A percentile compares a stretch with the other conserved stretches of the same genome.
These are phyloP conservation scores for Cerastoderma edule DNA, from an alignment of 2,888 invertebrate species.

Conservation along the genomic window DNA sequence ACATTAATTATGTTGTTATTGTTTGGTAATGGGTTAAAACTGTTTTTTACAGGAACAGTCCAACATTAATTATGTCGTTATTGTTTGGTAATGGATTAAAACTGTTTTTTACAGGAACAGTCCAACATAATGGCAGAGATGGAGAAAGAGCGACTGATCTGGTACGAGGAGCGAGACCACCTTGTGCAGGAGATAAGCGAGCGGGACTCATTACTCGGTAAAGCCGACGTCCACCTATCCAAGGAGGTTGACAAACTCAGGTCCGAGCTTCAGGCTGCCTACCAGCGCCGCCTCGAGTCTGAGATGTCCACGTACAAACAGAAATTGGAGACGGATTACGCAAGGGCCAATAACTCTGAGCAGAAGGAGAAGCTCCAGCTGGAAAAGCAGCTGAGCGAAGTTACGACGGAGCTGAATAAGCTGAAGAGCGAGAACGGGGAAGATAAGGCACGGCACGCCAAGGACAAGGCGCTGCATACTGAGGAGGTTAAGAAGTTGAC, in stretches of 20 bases:
- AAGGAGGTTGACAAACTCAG: conserved; percentile 68
- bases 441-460: conserved; percentile 19
- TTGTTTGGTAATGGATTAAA: no score
- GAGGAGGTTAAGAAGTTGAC: conserved; percentile 49
- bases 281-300: conserved; percentile 62
- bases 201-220: conserved; percentile 65
- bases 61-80: no score
- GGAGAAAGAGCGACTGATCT: conserved; percentile 54
- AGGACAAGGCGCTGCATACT: conserved; percentile 49
- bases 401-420: conserved; percentile 59
- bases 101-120: conserved; percentile 40
- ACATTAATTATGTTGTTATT: no score
- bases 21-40: no score
- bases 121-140: conserved; percentile 40
- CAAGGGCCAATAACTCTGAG: conserved; percentile 50
- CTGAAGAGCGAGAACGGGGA: conserved; percentile 40
- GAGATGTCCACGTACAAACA: conserved; percentile 56
- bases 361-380: conserved; percentile 59
- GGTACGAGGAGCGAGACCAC: conserved; percentile 60
- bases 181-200: conserved; percentile 62
- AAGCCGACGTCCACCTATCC: conserved; percentile 69
- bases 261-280: conserved; percentile 62
- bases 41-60: no score
- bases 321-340: conserved; percentile 53
- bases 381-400: conserved; percentile 58